Evolutionary conservation across 1,140 invertebrate species (phyloP).

Genomic region (Heliconius hermathena): DNA sequence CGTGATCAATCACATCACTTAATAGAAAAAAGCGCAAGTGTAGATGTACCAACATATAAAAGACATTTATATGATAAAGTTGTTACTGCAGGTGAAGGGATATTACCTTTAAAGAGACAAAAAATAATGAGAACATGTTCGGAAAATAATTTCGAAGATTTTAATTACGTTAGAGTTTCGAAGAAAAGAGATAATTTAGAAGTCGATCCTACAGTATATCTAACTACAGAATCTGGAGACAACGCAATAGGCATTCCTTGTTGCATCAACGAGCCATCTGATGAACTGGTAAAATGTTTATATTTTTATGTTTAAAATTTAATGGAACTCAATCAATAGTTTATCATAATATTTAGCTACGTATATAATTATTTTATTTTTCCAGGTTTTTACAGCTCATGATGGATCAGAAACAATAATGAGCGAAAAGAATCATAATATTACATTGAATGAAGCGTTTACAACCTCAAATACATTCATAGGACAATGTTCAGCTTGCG

Average conservation of each 20-base stretch:
- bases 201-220: neutral
- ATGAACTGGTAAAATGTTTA: neutral
- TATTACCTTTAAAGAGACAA: neutral
- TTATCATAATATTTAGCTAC: neutral
- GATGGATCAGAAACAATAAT: neutral
- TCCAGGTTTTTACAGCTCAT: neutral
- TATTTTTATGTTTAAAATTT: neutral
- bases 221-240: neutral
- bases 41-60: neutral
- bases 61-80: neutral
- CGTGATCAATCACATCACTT: neutral
- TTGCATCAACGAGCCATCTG: neutral
- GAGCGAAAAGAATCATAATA: neutral
- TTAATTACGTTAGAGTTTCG: neutral
- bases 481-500: constrained; percentile 7
- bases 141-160: neutral
- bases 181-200: neutral
- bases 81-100: neutral
- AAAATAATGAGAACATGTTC: neutral
- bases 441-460: neutral
- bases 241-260: neutral
- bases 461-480: neutral
- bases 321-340: neutral
- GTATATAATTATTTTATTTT: neutral
- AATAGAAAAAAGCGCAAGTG: neutral